Conservation (phyloP, 2,797 vertebrate genomes). For the Pseudochaenichthys georgianus region DNA sequence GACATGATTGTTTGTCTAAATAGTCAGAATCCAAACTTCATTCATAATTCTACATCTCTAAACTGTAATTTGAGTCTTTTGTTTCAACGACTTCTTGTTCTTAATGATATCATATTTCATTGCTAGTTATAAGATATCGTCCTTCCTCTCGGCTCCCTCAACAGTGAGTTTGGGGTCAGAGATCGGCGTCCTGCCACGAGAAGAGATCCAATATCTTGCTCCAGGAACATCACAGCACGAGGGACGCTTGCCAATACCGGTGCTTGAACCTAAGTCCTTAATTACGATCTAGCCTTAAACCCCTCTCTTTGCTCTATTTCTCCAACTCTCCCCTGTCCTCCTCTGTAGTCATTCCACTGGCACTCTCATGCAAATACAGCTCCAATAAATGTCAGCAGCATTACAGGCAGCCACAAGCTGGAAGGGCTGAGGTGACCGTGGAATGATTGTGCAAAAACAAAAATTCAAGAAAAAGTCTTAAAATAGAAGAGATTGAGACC, state of each 20-base stretch:
- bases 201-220: slow-evolving; percentile 47
- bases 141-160: neutral
- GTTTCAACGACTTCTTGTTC: neutral
- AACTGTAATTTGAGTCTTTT: neutral
- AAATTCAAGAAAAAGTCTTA: slow-evolving; percentile 4
- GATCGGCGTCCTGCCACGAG: neutral
- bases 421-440: slow-evolving; percentile 29
- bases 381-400: slow-evolving; percentile 24
- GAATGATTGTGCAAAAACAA: slow-evolving; percentile 9
- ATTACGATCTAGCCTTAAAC: slow-evolving; percentile 36
- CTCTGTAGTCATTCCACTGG: slow-evolving; percentile 15
- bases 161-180: slow-evolving; percentile 33
- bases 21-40: neutral
- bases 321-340: neutral
- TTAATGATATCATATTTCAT: neutral
- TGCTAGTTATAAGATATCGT: neutral
- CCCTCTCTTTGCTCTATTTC: neutral
- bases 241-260: slow-evolving; percentile 26
- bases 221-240: slow-evolving; percentile 54
- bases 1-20: too few species aligned
- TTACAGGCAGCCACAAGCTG: slow-evolving; percentile 26
- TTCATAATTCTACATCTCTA: neutral
- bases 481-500: neutral
- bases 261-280: slow-evolving; percentile 37
- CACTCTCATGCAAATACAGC: slow-evolving; percentile 23